Evolutionary conservation across 1,140 invertebrate species (phyloP).

Genomic region (Thrips palmi): DNA sequence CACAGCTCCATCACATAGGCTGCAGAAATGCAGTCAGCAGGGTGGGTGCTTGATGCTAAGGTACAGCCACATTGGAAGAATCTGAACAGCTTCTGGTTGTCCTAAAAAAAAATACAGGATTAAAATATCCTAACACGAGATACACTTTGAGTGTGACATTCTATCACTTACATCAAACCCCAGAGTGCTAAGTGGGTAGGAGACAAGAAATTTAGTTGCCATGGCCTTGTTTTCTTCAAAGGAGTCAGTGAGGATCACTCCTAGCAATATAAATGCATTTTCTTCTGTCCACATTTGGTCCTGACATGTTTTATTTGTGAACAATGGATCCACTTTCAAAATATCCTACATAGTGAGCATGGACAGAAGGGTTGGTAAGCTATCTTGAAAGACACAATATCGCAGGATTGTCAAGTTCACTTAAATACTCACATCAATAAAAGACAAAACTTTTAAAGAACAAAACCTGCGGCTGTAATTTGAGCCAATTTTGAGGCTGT

Average conservation of each 20-base stretch:
- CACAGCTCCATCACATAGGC: constrained; percentile 47
- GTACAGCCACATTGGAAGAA: constrained; percentile 28
- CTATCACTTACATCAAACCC: constrained; percentile 23
- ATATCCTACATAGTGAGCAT: too few relatives aligned
- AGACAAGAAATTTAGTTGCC: constrained; percentile 32
- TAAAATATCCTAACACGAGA: background rate
- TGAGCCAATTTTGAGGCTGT: constrained; percentile 7
- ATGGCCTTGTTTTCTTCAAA: constrained; percentile 62
- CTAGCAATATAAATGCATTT: constrained; percentile 44
- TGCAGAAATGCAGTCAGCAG: constrained; percentile 60
- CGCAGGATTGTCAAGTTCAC: constrained; percentile 39
- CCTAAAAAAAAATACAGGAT: constrained; percentile 20
- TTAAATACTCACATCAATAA: constrained; percentile 51
- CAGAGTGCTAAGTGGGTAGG: constrained; percentile 22
- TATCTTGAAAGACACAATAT: constrained; percentile 30
- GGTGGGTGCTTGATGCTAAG: constrained; percentile 49
- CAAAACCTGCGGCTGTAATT: too few relatives aligned
- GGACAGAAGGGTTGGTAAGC: constrained; percentile 16
- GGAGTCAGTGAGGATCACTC: constrained; percentile 38
- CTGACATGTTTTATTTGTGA: constrained; percentile 37
- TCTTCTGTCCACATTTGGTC: constrained; percentile 50
- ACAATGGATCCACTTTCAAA: constrained; percentile 29
- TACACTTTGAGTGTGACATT: background rate
- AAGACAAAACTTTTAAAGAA: constrained; percentile 32
- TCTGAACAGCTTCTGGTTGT: constrained; percentile 20